phyloP scores from a whole-genome alignment of 1,140 invertebrate genomes.

The Neomicropteryx cornuta region DNA sequence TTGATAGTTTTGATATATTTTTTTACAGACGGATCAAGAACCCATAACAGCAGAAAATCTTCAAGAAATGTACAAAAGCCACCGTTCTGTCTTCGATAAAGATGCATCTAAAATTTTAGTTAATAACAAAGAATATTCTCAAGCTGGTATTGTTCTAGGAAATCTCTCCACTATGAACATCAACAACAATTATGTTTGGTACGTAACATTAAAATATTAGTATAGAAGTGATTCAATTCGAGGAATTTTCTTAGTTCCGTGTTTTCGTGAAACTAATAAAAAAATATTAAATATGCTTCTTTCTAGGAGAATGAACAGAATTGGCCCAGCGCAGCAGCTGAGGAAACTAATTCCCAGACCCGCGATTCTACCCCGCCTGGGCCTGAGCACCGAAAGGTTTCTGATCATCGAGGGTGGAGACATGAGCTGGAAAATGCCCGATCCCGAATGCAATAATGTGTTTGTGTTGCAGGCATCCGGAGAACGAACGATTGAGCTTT shows the following conservation, averaged over 20 bases:
- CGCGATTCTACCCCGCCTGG: slow-evolving; percentile 44
- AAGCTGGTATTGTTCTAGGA: slow-evolving; percentile 12
- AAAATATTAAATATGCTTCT: slow-evolving; percentile 11
- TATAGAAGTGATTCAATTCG: slow-evolving; percentile 23
- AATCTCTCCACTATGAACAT: slow-evolving; percentile 16
- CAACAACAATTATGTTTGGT: no score
- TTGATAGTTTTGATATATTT: no score
- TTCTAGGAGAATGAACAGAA: slow-evolving; percentile 60
- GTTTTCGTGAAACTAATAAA: slow-evolving; percentile 5
- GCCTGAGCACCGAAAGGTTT: slow-evolving; percentile 60
- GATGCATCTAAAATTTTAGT: slow-evolving; percentile 41
- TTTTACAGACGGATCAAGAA: slow-evolving; percentile 23
- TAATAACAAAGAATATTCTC: slow-evolving; percentile 31
- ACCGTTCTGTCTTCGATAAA: slow-evolving; percentile 37
- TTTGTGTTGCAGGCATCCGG: slow-evolving; percentile 56
- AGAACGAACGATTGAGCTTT: slow-evolving; percentile 48
- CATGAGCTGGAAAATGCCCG: slow-evolving; percentile 48
- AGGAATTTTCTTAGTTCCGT: slow-evolving; percentile 20
- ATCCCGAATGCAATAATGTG: slow-evolving; percentile 65
- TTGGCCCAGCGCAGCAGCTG: slow-evolving; percentile 49
- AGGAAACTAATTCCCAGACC: slow-evolving; percentile 54
- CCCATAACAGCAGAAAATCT: slow-evolving; percentile 24
- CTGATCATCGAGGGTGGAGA: slow-evolving; percentile 53
- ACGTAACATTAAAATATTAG: no score
- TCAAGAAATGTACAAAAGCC: slow-evolving; percentile 24